These are phyloP conservation scores for Procambarus clarkii DNA, from an alignment of 1,140 invertebrate genomes.

Conservation along the genomic window DNA sequence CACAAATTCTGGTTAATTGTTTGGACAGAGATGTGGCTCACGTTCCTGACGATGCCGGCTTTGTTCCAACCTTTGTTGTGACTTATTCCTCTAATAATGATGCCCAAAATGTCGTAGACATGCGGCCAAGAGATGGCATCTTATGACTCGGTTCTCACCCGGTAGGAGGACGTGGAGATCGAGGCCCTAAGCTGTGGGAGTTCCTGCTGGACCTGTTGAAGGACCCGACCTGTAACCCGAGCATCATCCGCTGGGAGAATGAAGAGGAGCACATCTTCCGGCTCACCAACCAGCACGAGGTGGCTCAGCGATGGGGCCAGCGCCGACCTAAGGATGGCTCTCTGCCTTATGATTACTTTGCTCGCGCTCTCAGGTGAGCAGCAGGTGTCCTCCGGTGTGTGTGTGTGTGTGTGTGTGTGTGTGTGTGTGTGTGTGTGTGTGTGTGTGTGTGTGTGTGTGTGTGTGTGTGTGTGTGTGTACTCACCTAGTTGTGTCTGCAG, in stretches of 20 bases:
- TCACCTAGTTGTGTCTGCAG: no score
- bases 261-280: constrained; percentile 51
- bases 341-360: constrained; percentile 53
- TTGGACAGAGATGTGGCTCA: no score
- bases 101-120: neutral
- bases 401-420: no score
- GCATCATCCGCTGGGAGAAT: constrained; percentile 64
- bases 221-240: constrained; percentile 50
- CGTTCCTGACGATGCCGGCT: neutral
- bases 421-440: no score
- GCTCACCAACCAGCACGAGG: constrained; percentile 48
- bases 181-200: constrained; percentile 66
- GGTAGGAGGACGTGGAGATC: constrained; percentile 16
- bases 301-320: constrained; percentile 56
- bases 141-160: neutral
- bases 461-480: no score
- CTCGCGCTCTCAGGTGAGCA: neutral
- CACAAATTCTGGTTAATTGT: neutral
- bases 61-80: no score
- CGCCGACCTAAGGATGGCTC: constrained; percentile 31
- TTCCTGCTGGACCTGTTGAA: constrained; percentile 57
- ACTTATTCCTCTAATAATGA: neutral
- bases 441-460: no score
- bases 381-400: no score
- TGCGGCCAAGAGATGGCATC: neutral